Base-by-base conservation (phyloP, 2,797 vertebrate genomes). In the Hybognathus amarus region DNA sequence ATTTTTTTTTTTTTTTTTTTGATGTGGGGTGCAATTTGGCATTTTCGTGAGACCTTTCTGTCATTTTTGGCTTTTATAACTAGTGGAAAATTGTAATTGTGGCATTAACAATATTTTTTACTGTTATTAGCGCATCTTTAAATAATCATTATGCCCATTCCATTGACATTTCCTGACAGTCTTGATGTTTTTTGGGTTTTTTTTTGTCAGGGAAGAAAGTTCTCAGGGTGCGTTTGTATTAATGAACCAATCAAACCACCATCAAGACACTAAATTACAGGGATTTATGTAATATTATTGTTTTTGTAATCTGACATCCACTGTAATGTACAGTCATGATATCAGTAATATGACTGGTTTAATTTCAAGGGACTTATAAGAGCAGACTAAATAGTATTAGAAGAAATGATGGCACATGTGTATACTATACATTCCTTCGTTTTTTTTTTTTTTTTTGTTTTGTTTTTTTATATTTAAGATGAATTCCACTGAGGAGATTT, bases 381-480 rank as follows among this genome's bases (percentile, higher is more conserved):
- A 77, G 54, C 74, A 27, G n/a, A 64, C 40, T 79, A 33, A 59
- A 17, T 79, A 56, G 79, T 74, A 42, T 80, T 61, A 56, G 15
- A 45, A 68, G 89, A 63, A 52, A 70, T 73, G 27, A 85, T 71
- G 45, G 59, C 87, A 89, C 86, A 83, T 87, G 83, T 85, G 63
- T 90, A 75, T 54, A 67, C 82, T 77, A 87, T 74, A 68, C 88
- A 88, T 91, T 91, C 77, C 76, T 85, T 54, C 74, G n/a, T 85
- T 3, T 67, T 79, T 17, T 47, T 52, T 22, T 36, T 7, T 89
- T 90, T 88, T 67, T 88, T 80, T 83, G 71, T 80, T 87, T 88
- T 92, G n/a, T n/a, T n/a, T n/a, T n/a, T n/a, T n/a, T n/a, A n/a
- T n/a, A 90, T 93, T 91, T 92, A 89, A 90, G 87, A 87, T 87